phyloP scores from a whole-genome alignment of 2,113 vertebrate species.

The Sylvia atricapilla region DNA sequence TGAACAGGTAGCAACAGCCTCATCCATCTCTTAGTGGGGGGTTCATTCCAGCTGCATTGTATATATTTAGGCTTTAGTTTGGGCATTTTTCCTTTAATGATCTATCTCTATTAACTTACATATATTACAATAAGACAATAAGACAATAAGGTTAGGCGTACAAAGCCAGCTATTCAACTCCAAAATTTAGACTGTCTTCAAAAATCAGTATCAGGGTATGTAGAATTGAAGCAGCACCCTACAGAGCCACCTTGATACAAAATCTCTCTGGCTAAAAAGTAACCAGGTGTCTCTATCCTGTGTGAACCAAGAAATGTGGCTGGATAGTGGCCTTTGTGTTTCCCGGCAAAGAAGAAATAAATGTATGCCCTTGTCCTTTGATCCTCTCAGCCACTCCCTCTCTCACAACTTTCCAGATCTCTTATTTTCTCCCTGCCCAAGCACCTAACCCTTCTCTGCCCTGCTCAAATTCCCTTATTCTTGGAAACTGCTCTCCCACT shows the following conservation, averaged over 20 bases:
- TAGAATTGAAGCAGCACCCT: background rate
- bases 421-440: background rate
- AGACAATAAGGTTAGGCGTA: background rate
- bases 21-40: background rate
- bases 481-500: background rate
- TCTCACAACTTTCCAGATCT: background rate
- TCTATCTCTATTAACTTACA: background rate
- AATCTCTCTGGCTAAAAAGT: background rate
- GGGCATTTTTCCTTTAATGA: background rate
- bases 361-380: accelerated
- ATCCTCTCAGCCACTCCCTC: background rate
- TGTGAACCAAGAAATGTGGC: background rate
- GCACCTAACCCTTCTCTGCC: background rate
- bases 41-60: background rate
- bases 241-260: background rate
- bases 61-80: background rate
- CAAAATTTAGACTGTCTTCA: background rate
- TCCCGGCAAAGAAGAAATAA: background rate
- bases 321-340: background rate
- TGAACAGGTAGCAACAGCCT: background rate
- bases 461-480: background rate
- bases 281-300: background rate
- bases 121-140: background rate
- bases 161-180: background rate
- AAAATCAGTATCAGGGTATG: background rate